Base-by-base conservation (phyloP, 2,888 invertebrate genomes). In the Bembecia ichneumoniformis region DNA sequence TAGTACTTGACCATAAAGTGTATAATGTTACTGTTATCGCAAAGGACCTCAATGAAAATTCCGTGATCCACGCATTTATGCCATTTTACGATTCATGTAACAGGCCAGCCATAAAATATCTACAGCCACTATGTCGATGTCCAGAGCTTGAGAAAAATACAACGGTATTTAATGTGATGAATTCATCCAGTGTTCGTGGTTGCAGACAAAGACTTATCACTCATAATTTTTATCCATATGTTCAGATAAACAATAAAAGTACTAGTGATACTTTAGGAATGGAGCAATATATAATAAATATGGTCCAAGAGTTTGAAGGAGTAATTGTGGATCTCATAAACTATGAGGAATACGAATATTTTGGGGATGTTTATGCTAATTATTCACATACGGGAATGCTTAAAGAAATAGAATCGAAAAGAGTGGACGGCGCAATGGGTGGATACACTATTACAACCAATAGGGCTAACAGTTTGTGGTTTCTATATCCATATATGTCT, bases 401-500 rank as follows among this genome's bases (percentile, higher is more conserved):
- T 5, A 40, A 52, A 10, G 58, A 58, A 51, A 57, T 71, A 5
- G 44, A 17, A 3, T 47, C 50, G 4, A 59, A 60, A 40, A 55
- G 60, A 52, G 58, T 55, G 3, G 68, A 69, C 51, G 74, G 68
- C 3, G 64, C 59, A 5, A 17, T 66, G 10, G 65, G 66, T 4
- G 65, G 63, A 10, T 65, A 60, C 47, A 53, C 55, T 15, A 14
- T 64, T 1, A 50, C 44, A 3, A 3, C 14, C 11, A 14, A 35
- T n/a, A 4, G 44, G 3, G 49, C 47, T 48, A 28, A 43, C 7
- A 49, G 15, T 47, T 47, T 58, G 20, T 52, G 49, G 10, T 55
- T 51, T 40, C 35, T 55, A 44, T 43, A 56, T 28, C 55, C 58
- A 15, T 56, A 53, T 46, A 7, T 54, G 47, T 45, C 51, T 35